Base-by-base conservation (phyloP, 2,797 vertebrate genomes). In the Fundulus diaphanus region DNA sequence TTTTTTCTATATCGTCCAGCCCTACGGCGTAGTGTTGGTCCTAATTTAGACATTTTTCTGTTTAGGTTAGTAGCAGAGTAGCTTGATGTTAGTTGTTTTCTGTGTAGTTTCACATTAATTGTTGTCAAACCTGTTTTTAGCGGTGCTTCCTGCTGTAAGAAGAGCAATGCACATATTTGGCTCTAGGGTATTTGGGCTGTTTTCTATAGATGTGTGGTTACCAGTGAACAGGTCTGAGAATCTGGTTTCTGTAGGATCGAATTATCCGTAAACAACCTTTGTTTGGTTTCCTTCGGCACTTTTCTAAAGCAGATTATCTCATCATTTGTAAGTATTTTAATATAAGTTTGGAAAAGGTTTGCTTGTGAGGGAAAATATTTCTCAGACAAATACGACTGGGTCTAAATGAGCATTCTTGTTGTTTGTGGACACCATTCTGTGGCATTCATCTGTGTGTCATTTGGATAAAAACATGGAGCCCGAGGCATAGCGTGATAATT, bases 401-500 rank as follows among this genome's bases (percentile, higher is more conserved):
- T 31, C 31, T 31, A 33, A 59, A 59, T 7, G 29, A 31, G 8
- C 31, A 59, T 27, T 18, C n/a, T 31, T 33, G 29, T 16, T 59
- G 56, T 59, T 29, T 48, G 15, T 48, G 31, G 29, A 33, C 31
- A 33, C 57, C 18, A 20, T 59, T 33, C 7, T 59, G 31, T 33
- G 29, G 9, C 29, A 59, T 59, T 59, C 31, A 59, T 59, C 29
- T 6, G 31, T 59, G 57, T 79, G 56, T 70, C 78, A 77, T 84
- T 87, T 77, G 63, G 42, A 22, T 69, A 49, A 69, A 31, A 20
- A 33, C 29, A 33, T 69, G 46, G 18, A 13, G 8, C 18, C 48
- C n/a, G 68, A 24, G 2, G 29, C 42, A 22, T 48, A 2, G 3
- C 33, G 35, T 63, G 29, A 63, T 63, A 12, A 37, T 63, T 63